Conservation (phyloP, 1,140 invertebrate species). For the Lepidurus couesii region DNA sequence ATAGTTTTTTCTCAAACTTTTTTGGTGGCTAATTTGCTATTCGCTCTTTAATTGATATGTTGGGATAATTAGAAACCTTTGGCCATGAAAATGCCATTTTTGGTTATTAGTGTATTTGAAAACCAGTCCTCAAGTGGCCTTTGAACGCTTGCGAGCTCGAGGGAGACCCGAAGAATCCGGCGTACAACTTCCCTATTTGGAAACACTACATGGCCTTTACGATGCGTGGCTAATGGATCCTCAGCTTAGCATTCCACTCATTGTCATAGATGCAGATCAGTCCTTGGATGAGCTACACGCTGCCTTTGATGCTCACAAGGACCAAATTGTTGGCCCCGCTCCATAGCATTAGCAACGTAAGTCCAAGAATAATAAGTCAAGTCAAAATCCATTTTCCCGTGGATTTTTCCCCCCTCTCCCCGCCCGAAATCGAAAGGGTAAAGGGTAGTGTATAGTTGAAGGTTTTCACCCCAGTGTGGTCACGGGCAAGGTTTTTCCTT, state of each 20-base stretch:
- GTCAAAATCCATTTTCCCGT: not conserved
- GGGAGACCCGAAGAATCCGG: slow-evolving; percentile 49
- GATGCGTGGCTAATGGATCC: slow-evolving; percentile 44
- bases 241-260: not conserved
- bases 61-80: not conserved
- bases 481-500: not conserved
- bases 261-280: slow-evolving; percentile 26
- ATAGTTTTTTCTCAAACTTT: no score
- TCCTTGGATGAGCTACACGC: not conserved
- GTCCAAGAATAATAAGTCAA: not conserved
- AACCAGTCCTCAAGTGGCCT: slow-evolving; percentile 50
- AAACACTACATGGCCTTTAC: slow-evolving; percentile 47
- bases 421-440: not conserved
- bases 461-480: not conserved
- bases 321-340: not conserved
- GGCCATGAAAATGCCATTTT: not conserved
- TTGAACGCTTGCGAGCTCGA: slow-evolving; percentile 48
- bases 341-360: not conserved
- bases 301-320: not conserved
- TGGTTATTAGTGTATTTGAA: slow-evolving; percentile 49
- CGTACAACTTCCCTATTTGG: slow-evolving; percentile 46
- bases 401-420: not conserved
- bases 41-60: no score
- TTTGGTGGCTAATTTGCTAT: no score
- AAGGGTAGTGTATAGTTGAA: not conserved